Percentiles rank a stretch among this genome's conserved stretches.
These are phyloP conservation scores for Oryzias sinensis DNA, from an alignment of 2,797 vertebrate genomes.

Conservation along the genomic window DNA sequence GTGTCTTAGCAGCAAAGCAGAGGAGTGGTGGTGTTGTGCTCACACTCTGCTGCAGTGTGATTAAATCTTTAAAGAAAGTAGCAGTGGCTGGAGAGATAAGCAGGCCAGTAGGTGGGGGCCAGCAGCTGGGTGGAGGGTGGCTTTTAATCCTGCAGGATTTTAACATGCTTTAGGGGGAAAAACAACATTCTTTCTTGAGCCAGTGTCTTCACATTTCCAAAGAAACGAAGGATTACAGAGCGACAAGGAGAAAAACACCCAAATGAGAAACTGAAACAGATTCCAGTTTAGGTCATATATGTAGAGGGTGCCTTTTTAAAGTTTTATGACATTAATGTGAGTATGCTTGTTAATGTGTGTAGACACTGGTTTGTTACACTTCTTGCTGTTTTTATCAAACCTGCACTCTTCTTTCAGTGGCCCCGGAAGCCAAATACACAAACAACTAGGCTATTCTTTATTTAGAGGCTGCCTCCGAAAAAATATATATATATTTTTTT, in stretches of 20 bases:
- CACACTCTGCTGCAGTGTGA: slow-evolving; percentile 36
- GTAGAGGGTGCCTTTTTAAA: too few species aligned
- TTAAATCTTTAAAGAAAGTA: slow-evolving; percentile 70
- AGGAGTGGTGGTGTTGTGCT: slow-evolving; percentile 14
- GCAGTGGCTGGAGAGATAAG: slow-evolving; percentile 63
- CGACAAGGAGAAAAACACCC: not conserved
- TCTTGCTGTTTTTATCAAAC: too few species aligned
- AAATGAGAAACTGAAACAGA: not conserved
- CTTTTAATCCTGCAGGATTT: slow-evolving; percentile 64
- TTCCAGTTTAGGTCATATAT: too few species aligned
- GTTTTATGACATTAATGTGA: not conserved
- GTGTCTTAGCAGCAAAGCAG: too few species aligned
- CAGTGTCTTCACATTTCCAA: slow-evolving; percentile 25
- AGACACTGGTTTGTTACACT: too few species aligned
- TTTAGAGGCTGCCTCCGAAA: too few species aligned
- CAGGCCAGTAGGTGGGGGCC: slow-evolving; percentile 50
- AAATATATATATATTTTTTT: too few species aligned
- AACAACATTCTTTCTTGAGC: slow-evolving; percentile 41
- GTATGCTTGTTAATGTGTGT: not conserved
- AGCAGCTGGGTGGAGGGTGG: slow-evolving; percentile 66
- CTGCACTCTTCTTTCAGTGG: too few species aligned
- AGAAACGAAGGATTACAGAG: slow-evolving; percentile 22
- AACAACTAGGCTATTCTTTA: too few species aligned
- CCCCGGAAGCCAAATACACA: too few species aligned
- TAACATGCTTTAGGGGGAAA: slow-evolving; percentile 51